phyloP scores from a whole-genome alignment of 2,888 invertebrate genomes.

The Liopterus haemorrhoidalis region DNA sequence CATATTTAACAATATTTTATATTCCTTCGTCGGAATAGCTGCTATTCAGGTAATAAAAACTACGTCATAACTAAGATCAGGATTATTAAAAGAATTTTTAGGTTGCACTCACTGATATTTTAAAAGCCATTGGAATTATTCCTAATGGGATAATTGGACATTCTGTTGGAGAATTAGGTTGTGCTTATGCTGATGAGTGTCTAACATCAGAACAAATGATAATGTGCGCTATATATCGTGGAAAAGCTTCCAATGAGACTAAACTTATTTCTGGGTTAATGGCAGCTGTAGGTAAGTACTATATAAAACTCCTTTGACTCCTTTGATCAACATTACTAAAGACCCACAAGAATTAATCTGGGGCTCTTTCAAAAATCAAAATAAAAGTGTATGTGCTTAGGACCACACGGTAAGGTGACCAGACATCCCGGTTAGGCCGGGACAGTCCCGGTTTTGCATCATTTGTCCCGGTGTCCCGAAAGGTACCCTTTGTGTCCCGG shows the following conservation, averaged over 20 bases:
- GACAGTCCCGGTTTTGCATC: too few species aligned
- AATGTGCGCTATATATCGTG: conserved; percentile 69
- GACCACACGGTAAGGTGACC: too few species aligned
- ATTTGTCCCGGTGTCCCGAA: too few species aligned
- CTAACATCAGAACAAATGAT: conserved; percentile 77
- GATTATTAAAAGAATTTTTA: conserved; percentile 26
- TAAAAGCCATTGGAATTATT: conserved; percentile 44
- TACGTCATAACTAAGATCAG: neutral
- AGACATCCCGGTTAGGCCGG: too few species aligned
- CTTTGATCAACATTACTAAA: too few species aligned
- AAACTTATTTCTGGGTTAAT: conserved; percentile 64
- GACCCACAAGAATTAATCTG: too few species aligned
- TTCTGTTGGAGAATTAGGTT: conserved; percentile 86
- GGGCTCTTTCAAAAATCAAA: too few species aligned
- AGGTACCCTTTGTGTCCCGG: too few species aligned
- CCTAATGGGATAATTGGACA: conserved; percentile 50
- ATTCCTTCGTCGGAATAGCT: conserved; percentile 71
- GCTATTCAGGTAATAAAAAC: conserved; percentile 49
- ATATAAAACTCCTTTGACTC: too few species aligned
- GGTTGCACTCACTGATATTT: conserved; percentile 46
- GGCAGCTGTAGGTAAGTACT: conserved; percentile 72
- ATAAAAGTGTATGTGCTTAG: too few species aligned
- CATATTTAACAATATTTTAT: conserved; percentile 59
- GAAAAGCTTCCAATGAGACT: conserved; percentile 60
- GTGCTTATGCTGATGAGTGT: conserved; percentile 85